Conservation (phyloP, 2,888 invertebrate genomes). For the Phlogophora meticulosa region DNA sequence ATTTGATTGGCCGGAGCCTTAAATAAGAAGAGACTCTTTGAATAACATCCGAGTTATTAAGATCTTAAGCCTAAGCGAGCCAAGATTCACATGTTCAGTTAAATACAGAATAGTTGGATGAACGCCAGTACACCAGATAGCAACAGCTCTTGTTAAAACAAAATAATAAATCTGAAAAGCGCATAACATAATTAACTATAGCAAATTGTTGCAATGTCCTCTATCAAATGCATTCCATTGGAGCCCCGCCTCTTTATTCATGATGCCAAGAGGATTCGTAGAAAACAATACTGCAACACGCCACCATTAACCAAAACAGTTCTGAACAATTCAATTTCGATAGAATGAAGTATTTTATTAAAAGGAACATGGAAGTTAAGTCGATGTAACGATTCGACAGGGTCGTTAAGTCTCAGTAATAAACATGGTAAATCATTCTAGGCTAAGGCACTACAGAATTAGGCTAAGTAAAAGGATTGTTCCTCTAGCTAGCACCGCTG, state of each 20-base stretch:
- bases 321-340: slow-evolving; percentile 32
- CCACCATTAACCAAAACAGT: slow-evolving; percentile 9
- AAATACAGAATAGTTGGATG: slow-evolving; percentile 77
- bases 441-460: slow-evolving; percentile 36
- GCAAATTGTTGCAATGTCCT: slow-evolving; percentile 45
- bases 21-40: neutral
- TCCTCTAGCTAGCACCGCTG: slow-evolving; percentile 72
- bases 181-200: slow-evolving; percentile 57
- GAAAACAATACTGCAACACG: slow-evolving; percentile 19
- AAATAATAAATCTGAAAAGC: slow-evolving; percentile 64
- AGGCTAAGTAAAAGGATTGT: slow-evolving; percentile 43
- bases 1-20: neutral
- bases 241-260: slow-evolving; percentile 51
- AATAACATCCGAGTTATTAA: slow-evolving; percentile 24
- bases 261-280: slow-evolving; percentile 30
- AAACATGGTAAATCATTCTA: slow-evolving; percentile 51
- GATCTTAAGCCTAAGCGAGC: slow-evolving; percentile 40
- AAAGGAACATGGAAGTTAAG: slow-evolving; percentile 35
- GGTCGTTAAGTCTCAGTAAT: slow-evolving; percentile 27
- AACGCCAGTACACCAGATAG: slow-evolving; percentile 75
- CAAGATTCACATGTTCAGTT: slow-evolving; percentile 67
- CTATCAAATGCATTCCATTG: slow-evolving; percentile 35
- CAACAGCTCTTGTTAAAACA: slow-evolving; percentile 72
- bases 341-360: slow-evolving; percentile 41
- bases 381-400: slow-evolving; percentile 18